These are phyloP conservation scores for Collichthys lucidus DNA, from an alignment of 2,113 vertebrate species.

Conservation along the genomic window DNA sequence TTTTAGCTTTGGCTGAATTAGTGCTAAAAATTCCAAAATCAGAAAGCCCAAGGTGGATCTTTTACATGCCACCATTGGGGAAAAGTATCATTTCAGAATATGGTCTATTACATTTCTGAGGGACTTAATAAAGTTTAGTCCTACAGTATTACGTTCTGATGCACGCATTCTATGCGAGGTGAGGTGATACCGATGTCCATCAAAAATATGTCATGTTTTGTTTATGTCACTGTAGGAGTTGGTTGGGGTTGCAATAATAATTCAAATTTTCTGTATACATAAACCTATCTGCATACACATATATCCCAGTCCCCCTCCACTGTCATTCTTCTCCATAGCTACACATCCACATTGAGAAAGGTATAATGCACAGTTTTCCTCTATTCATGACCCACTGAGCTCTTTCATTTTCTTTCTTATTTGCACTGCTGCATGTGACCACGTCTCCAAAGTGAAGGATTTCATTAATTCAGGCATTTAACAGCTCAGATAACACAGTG, in stretches of 20 bases:
- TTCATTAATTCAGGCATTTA: not conserved
- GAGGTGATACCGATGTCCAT: constrained; percentile 6
- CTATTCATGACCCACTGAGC: not conserved
- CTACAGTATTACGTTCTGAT: not conserved
- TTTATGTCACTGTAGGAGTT: constrained; percentile 8
- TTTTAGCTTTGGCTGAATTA: not conserved
- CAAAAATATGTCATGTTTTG: not conserved
- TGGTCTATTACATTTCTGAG: not conserved
- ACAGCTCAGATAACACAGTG: not conserved
- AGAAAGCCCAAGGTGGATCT: not conserved
- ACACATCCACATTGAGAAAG: not conserved
- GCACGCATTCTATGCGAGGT: not conserved
- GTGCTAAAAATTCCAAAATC: not conserved
- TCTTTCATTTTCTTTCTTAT: not conserved
- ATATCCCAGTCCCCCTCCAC: no score
- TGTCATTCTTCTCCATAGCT: not conserved
- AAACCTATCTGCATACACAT: not conserved
- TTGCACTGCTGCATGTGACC: constrained; percentile 7
- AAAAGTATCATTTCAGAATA: not conserved
- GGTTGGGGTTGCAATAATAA: not conserved
- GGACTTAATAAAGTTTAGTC: not conserved
- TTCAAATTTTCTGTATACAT: not conserved
- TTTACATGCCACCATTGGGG: not conserved
- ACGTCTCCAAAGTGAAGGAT: not conserved
- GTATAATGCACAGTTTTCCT: not conserved